Evolutionary conservation across 2,113 vertebrate species (phyloP), one percentile per base, ranked within the genome.

Genomic region (Lipotes vexillifer): DNA sequence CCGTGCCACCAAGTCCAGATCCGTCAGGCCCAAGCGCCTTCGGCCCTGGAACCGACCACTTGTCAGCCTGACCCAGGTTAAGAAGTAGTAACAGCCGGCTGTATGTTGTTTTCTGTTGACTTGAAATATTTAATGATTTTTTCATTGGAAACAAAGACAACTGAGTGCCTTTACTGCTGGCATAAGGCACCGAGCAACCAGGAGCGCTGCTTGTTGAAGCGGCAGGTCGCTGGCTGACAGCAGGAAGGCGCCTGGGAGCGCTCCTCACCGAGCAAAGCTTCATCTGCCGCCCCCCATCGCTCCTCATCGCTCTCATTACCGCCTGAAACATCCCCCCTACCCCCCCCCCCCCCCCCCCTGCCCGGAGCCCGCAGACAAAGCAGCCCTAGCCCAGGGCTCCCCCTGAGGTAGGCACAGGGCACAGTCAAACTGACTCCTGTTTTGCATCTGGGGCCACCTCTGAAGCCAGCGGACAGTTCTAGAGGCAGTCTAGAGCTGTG

Each of bases 381-480:
- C 20, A 5, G 25, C 46, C 78, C 63, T 3, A 11, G 29, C 61
- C 59, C 25, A 2, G 66, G 69, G 72, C 57, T 59, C 83, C 95
- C 82, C 38, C 78, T 36, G 95, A 96, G 95, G 94, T 87, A 93
- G 92, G 84, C 77, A 18, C 72, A 66, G 31, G 44, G 38, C 59
- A 44, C 18, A 8, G 38, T 13, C 49, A 15, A 0, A 8, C 8
- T 0, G 57, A 36, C 27, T 63, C 69, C 63, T 46, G 44, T 44
- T 49, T 14, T 59, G 52, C 88, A 88, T 17, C 72, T 6, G 25
- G 72, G 74, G 66, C 38, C 31, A 6, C 33, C 59, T 18, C 12
- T 17, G 52, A 57, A 31, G 65, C 13, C 36, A 5, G 27, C 3
- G 12, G 25, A 3, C 17, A 3, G 38, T 18, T 11, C 31, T 13